Evolutionary conservation across 1,140 invertebrate species (phyloP).

Genomic region (Parapsyche elsis): DNA sequence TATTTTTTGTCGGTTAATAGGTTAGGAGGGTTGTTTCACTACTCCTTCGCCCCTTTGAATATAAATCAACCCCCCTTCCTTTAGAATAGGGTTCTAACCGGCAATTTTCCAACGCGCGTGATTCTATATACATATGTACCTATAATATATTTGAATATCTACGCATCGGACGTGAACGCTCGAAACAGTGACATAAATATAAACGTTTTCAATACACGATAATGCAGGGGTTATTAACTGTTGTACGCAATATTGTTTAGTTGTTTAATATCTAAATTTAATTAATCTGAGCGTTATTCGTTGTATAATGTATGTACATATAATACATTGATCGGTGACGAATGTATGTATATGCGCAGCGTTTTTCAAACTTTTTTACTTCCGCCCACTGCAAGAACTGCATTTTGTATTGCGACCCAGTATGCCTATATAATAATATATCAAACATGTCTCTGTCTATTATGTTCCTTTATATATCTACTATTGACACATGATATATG

Average conservation of each 20-base stretch:
- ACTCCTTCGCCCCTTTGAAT: not conserved
- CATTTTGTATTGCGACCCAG: no score
- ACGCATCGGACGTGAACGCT: not conserved
- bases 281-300: no score
- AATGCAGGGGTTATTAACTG: not conserved
- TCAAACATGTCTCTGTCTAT: no score
- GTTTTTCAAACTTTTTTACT: no score
- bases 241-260: not conserved
- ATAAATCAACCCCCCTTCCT: not conserved
- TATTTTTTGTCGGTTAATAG: conserved; percentile 4
- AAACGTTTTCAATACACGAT: conserved; percentile 5
- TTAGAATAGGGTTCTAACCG: not conserved
- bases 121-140: not conserved
- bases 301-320: no score
- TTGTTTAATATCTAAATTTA: no score
- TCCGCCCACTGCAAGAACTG: no score
- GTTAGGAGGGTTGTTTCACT: conserved; percentile 9
- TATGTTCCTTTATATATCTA: no score
- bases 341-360: no score
- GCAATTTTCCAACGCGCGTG: not conserved
- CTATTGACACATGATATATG: no score
- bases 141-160: not conserved
- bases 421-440: no score
- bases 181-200: conserved; percentile 2
- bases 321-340: no score